These are phyloP conservation scores for Porites rus DNA, from an alignment of 92 coral and sea anemone species.

Conservation along the genomic window DNA sequence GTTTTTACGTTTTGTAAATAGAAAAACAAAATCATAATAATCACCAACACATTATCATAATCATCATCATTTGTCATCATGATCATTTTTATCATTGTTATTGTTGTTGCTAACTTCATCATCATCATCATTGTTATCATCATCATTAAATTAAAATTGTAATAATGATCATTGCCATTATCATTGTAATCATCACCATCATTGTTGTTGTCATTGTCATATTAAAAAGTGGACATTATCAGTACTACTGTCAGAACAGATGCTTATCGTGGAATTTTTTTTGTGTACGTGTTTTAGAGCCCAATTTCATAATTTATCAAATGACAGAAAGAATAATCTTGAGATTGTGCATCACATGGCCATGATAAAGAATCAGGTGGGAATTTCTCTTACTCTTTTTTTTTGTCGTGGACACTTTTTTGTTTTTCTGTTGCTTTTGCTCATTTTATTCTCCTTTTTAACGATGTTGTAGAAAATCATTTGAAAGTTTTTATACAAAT, in stretches of 20 bases:
- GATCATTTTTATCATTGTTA: too few species aligned
- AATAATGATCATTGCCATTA: neutral
- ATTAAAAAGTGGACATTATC: too few species aligned
- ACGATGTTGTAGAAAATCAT: too few species aligned
- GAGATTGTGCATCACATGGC: slow-evolving; percentile 61
- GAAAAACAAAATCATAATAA: too few species aligned
- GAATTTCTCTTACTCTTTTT: neutral
- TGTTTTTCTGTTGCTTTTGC: neutral
- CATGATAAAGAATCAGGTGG: slow-evolving; percentile 77
- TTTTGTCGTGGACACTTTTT: too few species aligned
- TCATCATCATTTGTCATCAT: too few species aligned
- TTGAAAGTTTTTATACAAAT: too few species aligned
- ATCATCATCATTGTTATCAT: too few species aligned
- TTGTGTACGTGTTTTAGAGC: slow-evolving; percentile 39
- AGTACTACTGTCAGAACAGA: too few species aligned
- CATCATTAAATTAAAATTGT: neutral
- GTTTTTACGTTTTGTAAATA: too few species aligned
- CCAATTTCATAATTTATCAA: slow-evolving; percentile 66
- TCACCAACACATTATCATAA: too few species aligned
- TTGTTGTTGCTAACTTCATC: too few species aligned
- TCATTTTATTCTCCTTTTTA: neutral
- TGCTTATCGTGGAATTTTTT: neutral
- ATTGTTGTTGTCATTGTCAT: neutral
- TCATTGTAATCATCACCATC: neutral
- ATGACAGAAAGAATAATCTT: slow-evolving; percentile 57